Base-by-base conservation (phyloP, 2,888 invertebrate species). In the Eupsilia transversa region DNA sequence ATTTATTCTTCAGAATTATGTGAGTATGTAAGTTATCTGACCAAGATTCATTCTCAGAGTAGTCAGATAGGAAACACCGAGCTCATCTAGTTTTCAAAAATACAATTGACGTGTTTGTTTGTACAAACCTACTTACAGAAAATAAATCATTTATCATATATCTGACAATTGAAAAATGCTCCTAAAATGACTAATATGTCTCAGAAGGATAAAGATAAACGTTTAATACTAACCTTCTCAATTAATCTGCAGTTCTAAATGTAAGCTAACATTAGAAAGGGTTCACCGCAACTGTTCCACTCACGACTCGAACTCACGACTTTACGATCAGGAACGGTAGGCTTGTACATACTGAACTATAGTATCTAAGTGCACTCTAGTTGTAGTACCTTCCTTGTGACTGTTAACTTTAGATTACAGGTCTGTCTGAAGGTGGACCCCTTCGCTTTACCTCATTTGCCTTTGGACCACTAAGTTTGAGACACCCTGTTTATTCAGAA, bases 261-360 rank as follows among this genome's bases (percentile, higher is more conserved):
- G 65, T 61, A 68, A 67, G 66, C 43, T 30, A 57, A 27, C 54
- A 59, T 77, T 80, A 82, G 82, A 80, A 77, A 80, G 72, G 57
- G 71, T 72, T 33, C 35, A 46, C 65, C 20, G 60, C 70, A 49
- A 74, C 71, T 67, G 77, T 68, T 46, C 57, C 49, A 61, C 78
- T 82, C 80, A 80, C 80, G 82, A 80, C 27, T 72, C 66, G 66
- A 77, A 80, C 82, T 80, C 80, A 80, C 82, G 80, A 80, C 78
- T 82, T 63, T 30, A 30, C 69, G 57, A 77, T 61, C 77, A 54
- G 57, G 43, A 82, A 65, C 60, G 46, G 65, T 57, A 75, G 49
- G 30, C 49, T 74, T 17, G 12, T 33, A 59, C 10, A 35, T 49
- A 43, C 46, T 64, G 67, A 35, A 33, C 59, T 52, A 69, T 64